Evolutionary conservation across 2,888 invertebrate species (phyloP), one percentile per base, ranked within the genome.

Genomic region (Sabellastarte sp.): DNA sequence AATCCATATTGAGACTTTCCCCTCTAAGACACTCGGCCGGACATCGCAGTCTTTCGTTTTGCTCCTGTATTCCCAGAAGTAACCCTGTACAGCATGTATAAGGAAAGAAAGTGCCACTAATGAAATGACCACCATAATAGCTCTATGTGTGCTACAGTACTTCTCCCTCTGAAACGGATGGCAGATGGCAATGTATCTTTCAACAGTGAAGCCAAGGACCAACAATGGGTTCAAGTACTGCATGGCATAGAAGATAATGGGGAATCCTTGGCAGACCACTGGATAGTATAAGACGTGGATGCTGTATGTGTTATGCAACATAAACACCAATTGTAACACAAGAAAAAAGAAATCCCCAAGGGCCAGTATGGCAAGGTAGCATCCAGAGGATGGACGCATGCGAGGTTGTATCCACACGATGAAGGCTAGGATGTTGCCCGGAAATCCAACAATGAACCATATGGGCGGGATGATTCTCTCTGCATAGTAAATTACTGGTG

Each of bases 311-410:
- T 66, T 73, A 53, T 80, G 74, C 10, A 82, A 64, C 64, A 80
- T 80, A 61, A 73, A 78, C 30, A 83, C 60, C 24, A 82, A 64
- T 62, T 79, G 77, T n/a, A 81, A 65, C 1, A 74, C 53, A 32
- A 84, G 73, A 65, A 84, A 84, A 4, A 78, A 69, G 31, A 81
- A 74, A 71, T 84, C 83, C 50, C 75, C 73, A 50, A 81, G 60
- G 0, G 82, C 82, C 26, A 84, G 73, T 4, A 82, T 80, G 28
- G 82, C 80, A 32, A 84, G 73, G 69, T 83, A 84, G 59, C 76
- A 78, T 31, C 84, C 82, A 15, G 84, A 84, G 1, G 82, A 81
- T 60, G 81, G 80, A 15, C 81, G 74, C 82, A 84, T 83, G 59
- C 77, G 73, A 59, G 75, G 77, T 56, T 77, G 76, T 32, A 82